Evolutionary conservation across 2,113 vertebrate species (phyloP).

Genomic region (Chlorodrepanis virens): DNA sequence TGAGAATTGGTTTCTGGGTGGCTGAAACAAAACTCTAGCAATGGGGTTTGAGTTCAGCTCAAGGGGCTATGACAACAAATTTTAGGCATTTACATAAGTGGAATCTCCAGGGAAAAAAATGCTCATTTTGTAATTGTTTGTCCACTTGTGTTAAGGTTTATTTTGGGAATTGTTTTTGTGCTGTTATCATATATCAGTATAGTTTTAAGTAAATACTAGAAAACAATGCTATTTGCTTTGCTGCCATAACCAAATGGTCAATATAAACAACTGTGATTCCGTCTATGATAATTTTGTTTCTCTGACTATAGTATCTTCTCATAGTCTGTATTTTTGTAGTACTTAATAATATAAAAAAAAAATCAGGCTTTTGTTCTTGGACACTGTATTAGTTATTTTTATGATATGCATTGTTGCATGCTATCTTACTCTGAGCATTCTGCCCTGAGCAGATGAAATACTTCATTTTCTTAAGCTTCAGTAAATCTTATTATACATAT

Average conservation of each 20-base stretch:
- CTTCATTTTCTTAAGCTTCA: background rate
- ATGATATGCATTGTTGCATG: slow-evolving; percentile 28
- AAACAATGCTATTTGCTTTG: background rate
- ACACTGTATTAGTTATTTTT: slow-evolving; percentile 16
- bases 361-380: background rate
- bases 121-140: background rate
- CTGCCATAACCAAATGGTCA: background rate
- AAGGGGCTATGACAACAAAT: background rate
- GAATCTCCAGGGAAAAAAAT: background rate
- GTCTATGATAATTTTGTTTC: slow-evolving; percentile 1
- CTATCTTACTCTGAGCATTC: background rate
- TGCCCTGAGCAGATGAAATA: background rate
- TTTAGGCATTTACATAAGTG: background rate
- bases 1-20: background rate
- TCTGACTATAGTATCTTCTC: background rate
- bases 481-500: background rate
- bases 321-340: slow-evolving; percentile 51
- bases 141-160: background rate
- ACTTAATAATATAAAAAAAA: background rate
- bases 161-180: background rate
- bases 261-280: slow-evolving; percentile 1
- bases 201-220: background rate
- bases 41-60: background rate
- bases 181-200: background rate
- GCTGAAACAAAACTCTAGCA: background rate